Base-by-base conservation (phyloP, 1,140 invertebrate species). In the Maniola jurtina region DNA sequence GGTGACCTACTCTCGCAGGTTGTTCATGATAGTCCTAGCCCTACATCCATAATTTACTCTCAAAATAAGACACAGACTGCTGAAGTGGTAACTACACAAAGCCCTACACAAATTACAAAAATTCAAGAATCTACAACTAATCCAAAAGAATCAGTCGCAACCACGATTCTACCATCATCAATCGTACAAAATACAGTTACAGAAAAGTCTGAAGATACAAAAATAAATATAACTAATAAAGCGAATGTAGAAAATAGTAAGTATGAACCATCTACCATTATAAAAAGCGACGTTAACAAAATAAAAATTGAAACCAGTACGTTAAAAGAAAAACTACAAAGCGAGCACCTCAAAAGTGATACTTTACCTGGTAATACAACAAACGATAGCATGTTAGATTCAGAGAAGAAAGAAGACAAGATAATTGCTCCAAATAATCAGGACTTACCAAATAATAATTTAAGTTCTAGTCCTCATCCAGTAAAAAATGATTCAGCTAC, bases 1-100 rank as follows among this genome's bases (percentile, higher is more conserved):
- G 82, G 76, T 61, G 88, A 90, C 63, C 75, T 90, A 66, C 13
- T 89, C 36, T 88, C 83, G 8, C 88, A 90, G 75, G 76, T 90
- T 61, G 83, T 85, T 40, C 72, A 87, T 72, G 67, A 75, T 64
- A 68, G 55, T 35, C 64, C 74, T 8, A 16, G 67, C 71, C 55
- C 60, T 6, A 68, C 60, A 40, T 58, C 66, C 15, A 45, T 68
- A 34, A 11, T 35, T n/a, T 55, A 35, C 35, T 61, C n/a, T 47
- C 45, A 68, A 35, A 66, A 72, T 35, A 66, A 68, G 56, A 64
- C 25, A 48, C 64, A 64, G 48, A 13, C 40, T 35, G 40, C 64
- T 57, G 54, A 45, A 64, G 47, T n/a, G 45, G 7, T 45, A 36
- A 42, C 15, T 4, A 64, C 40, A 10, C 50, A 55, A 47, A 36